Percentiles rank a stretch among this genome's conserved stretches.
phyloP scores from a whole-genome alignment of 30 jellyfish, hydroid and myxozoan species.

The Cassiopea andromeda region DNA sequence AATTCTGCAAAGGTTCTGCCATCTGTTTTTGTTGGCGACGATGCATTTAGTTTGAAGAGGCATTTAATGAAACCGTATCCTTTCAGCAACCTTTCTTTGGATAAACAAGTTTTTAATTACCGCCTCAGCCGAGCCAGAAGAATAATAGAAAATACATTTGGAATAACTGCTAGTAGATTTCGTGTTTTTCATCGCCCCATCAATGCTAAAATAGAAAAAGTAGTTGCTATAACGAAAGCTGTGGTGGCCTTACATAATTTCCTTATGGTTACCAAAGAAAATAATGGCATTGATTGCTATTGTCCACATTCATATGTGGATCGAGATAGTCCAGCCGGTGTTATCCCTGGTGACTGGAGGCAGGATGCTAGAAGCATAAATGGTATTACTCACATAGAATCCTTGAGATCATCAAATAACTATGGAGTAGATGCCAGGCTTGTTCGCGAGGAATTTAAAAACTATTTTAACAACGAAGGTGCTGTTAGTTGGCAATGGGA shows the following conservation, averaged over 20 bases:
- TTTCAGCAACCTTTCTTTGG: not conserved
- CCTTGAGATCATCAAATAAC: not conserved
- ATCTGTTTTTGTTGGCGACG: not conserved
- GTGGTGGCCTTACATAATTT: constrained; percentile 31
- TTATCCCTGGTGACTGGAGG: not conserved
- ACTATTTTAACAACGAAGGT: not conserved
- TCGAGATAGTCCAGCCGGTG: not conserved
- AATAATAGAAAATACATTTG: constrained; percentile 21
- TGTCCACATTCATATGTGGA: not conserved
- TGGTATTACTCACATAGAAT: not conserved
- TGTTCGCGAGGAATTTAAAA: not conserved
- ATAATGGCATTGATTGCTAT: not conserved
- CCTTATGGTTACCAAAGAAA: constrained; percentile 4
- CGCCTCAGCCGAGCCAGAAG: constrained; percentile 2
- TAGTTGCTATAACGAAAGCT: constrained; percentile 26
- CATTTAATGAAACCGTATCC: not conserved
- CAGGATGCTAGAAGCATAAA: not conserved
- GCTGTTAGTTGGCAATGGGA: not conserved
- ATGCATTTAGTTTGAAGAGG: not conserved
- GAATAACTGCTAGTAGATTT: constrained; percentile 7
- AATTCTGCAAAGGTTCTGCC: not conserved
- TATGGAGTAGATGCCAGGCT: not conserved
- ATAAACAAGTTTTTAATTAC: constrained; percentile 15
- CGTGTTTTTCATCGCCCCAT: constrained; percentile 17
- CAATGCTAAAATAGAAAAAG: constrained; percentile 1